A percentile compares a stretch with the other conserved stretches of the same genome.
Conservation (phyloP, 2,888 invertebrate genomes). For the Eristalinus aeneus region DNA sequence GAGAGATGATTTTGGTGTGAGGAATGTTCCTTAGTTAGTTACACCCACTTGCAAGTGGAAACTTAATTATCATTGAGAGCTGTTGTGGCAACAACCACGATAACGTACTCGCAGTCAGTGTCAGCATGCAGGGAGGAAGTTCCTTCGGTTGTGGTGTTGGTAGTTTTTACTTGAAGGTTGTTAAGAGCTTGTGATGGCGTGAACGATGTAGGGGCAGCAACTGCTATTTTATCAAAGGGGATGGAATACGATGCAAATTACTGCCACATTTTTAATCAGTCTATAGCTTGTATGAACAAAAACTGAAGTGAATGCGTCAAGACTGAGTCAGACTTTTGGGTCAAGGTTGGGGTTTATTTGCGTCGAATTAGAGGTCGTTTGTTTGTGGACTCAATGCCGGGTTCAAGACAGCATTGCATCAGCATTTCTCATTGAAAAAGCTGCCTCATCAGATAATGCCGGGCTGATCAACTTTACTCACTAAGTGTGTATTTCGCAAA, state of each 20-base stretch:
- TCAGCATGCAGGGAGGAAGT: background rate
- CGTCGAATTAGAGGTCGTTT: background rate
- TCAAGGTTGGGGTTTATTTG: background rate
- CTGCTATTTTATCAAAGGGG: background rate
- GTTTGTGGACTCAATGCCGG: background rate
- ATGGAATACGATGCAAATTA: background rate
- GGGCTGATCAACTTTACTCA: too few species aligned
- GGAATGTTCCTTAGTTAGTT: conserved; percentile 31
- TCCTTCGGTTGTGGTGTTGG: background rate
- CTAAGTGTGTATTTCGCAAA: too few species aligned
- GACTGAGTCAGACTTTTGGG: background rate
- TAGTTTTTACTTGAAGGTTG: background rate
- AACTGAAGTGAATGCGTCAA: background rate
- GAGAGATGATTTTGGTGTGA: background rate
- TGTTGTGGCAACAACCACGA: background rate
- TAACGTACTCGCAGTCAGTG: background rate
- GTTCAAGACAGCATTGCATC: background rate
- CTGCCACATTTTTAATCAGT: background rate
- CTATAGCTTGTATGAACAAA: background rate
- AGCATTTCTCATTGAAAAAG: background rate
- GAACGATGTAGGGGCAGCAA: background rate
- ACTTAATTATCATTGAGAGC: conserved; percentile 34
- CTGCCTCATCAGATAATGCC: background rate
- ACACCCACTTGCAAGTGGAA: conserved; percentile 47
- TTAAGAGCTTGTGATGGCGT: background rate